Base-by-base conservation (phyloP, 2,113 vertebrate species). In the Polypterus senegalus region DNA sequence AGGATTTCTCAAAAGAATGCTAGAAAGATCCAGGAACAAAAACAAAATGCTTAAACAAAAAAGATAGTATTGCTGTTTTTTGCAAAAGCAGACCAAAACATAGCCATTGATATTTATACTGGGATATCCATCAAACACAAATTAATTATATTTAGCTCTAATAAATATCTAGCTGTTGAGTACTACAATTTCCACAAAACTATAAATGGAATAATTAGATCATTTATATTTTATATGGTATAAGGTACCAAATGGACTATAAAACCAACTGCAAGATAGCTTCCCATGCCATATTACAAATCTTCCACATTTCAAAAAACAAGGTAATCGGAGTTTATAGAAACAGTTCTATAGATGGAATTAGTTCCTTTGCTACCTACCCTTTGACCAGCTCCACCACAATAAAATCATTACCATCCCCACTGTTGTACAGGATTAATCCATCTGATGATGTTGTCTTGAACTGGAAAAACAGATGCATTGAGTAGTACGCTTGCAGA, bases 391-490 rank as follows among this genome's bases (percentile, higher is more conserved):
- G 85, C 81, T 99, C 96, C 76, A 99, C 92, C 73, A 97, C 94
- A 58, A 99, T 97, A 78, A 98, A 99, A 84, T 99, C 96, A 66
- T 94, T 98, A 57, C 94, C 96, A 77, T 99, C 96, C 3, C 96
- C 96, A 57, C 93, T 97, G 83, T 98, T 99, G 75, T 85, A 99
- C 1, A 99, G 88, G 76, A 99, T 96, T 71, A 99, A 87, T 65
- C 96, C 96, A 56, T 99, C 95, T 1, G 94, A 83, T 3, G 96
- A 97, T 62, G 95, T 99, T 57, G 94, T 99, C 83, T 98, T 98
- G 81, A 99, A 97, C 85, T 99, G 96, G 85, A 99, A 99, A 83
- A 98, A 99, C 74, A 99, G 92, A 83, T 98, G 92, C 96, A 99
- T 99, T 82, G 93, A 94, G 69, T 94, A 97, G 74, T 99, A 99